Conservation (phyloP, 1,140 invertebrate species). For the Drosophila prosaltans region DNA sequence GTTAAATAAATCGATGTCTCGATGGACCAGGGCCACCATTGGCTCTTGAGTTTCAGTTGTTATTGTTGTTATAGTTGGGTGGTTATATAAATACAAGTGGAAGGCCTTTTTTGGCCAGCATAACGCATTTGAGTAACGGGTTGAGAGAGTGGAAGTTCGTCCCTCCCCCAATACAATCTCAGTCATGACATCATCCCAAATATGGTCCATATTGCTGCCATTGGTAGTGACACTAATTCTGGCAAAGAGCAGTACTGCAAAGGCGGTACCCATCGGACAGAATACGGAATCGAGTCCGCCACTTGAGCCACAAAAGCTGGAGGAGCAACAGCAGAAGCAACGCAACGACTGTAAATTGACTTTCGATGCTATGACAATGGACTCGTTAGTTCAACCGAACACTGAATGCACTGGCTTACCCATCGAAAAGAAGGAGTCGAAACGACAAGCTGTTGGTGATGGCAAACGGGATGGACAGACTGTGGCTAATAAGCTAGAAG, state of each 20-base stretch:
- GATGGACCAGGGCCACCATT: slow-evolving; percentile 12
- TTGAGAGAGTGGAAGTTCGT: background rate
- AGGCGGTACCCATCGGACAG: slow-evolving; percentile 35
- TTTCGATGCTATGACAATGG: slow-evolving; percentile 75
- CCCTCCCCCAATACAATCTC: slow-evolving; percentile 12
- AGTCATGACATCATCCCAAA: slow-evolving; percentile 55
- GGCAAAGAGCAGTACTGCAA: slow-evolving; percentile 24
- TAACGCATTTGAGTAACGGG: slow-evolving; percentile 28
- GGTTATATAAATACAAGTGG: slow-evolving; percentile 71
- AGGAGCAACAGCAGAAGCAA: slow-evolving; percentile 16
- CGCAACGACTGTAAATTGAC: slow-evolving; percentile 77
- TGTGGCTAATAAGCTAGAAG: slow-evolving; percentile 54
- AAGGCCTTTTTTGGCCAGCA: slow-evolving; percentile 35
- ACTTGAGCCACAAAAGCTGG: slow-evolving; percentile 9
- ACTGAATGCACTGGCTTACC: slow-evolving; percentile 11
- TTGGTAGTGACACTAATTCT: slow-evolving; percentile 49
- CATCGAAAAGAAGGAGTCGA: slow-evolving; percentile 31
- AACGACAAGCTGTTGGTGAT: slow-evolving; percentile 18
- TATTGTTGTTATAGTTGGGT: background rate
- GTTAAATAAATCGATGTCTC: slow-evolving; percentile 54
- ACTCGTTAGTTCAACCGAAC: slow-evolving; percentile 65
- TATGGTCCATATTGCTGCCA: slow-evolving; percentile 35
- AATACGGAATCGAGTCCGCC: slow-evolving; percentile 11
- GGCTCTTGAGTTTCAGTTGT: slow-evolving; percentile 10
- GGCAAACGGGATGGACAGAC: background rate